phyloP scores from a whole-genome alignment of 2,113 vertebrate genomes.

The Antigone vipio region DNA sequence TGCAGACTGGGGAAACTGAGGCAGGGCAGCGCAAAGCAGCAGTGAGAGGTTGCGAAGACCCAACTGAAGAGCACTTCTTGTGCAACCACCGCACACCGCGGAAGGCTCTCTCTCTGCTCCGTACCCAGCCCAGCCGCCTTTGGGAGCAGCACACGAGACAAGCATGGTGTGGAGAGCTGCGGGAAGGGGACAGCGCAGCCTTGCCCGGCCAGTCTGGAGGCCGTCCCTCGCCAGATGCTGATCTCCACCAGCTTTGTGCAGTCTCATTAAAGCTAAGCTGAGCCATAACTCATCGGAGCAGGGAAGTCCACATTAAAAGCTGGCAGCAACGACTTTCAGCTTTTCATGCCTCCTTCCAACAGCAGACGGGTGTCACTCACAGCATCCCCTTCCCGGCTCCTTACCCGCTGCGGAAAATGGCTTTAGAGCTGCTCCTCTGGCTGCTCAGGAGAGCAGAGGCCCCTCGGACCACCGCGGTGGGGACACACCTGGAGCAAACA shows the following conservation, averaged over 20 bases:
- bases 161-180: neutral
- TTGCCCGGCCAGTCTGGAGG: rapidly evolving
- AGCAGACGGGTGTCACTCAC: neutral
- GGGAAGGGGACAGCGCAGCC: rapidly evolving
- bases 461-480: rapidly evolving
- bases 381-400: neutral
- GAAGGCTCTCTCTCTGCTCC: neutral
- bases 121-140: neutral
- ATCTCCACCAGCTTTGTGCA: neutral
- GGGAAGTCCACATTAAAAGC: neutral
- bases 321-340: neutral
- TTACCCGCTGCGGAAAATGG: rapidly evolving
- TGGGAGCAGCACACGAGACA: neutral
- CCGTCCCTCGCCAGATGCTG: neutral
- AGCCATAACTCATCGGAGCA: neutral
- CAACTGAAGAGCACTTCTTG: neutral
- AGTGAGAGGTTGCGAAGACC: neutral
- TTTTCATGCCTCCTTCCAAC: neutral
- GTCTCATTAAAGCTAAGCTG: conserved; percentile 6
- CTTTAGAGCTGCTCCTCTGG: neutral
- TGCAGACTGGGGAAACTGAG: neutral
- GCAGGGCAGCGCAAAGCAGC: neutral
- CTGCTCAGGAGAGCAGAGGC: rapidly evolving
- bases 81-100: rapidly evolving
- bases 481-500: neutral